Percentiles rank a stretch among this genome's conserved stretches.
Conservation (phyloP, 2,888 invertebrate genomes). For the Hydropsyche betteni region DNA sequence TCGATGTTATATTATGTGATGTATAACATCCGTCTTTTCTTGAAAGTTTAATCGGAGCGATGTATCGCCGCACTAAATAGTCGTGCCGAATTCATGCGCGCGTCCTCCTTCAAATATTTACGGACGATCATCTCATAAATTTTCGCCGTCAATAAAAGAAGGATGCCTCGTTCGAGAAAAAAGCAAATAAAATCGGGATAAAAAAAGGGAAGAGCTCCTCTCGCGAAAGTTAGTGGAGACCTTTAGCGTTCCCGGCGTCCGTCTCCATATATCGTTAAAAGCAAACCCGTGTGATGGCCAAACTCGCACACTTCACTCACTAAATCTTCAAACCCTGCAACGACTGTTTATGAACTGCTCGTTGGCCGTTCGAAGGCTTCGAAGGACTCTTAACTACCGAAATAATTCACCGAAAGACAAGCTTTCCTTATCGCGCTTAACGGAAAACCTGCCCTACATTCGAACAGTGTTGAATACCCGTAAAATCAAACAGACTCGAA, state of each 20-base stretch:
- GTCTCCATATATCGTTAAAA: constrained; percentile 44
- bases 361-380: constrained; percentile 27
- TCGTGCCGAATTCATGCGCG: neutral
- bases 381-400: constrained; percentile 20
- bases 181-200: neutral
- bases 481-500: too few relatives aligned
- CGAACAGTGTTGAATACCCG: too few relatives aligned
- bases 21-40: too few relatives aligned
- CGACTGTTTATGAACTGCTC: constrained; percentile 47
- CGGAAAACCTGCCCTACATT: too few relatives aligned
- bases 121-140: too few relatives aligned
- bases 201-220: too few relatives aligned
- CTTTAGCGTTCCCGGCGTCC: constrained; percentile 29
- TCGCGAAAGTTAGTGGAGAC: constrained; percentile 3
- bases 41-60: too few relatives aligned
- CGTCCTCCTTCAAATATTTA: constrained; percentile 8
- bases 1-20: too few relatives aligned
- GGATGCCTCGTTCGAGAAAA: neutral
- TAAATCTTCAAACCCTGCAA: constrained; percentile 42
- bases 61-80: too few relatives aligned
- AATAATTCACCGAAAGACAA: constrained; percentile 27
- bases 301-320: constrained; percentile 41
- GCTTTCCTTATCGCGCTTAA: neutral
- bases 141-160: neutral
- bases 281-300: constrained; percentile 48